These are phyloP conservation scores for Centruroides vittatus DNA, from an alignment of 1,140 invertebrate species.

Conservation along the genomic window DNA sequence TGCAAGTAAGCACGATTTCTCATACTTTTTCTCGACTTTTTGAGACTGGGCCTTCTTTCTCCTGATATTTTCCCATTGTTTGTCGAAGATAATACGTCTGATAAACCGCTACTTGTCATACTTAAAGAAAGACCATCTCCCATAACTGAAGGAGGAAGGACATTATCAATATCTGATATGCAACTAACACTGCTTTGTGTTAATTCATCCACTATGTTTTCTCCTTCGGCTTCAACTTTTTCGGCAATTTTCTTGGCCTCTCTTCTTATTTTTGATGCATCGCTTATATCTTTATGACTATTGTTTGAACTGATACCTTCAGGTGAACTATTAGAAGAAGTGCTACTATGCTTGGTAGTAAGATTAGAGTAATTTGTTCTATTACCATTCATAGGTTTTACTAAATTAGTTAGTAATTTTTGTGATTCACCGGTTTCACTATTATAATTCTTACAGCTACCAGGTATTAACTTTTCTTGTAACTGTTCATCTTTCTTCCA, in stretches of 20 bases:
- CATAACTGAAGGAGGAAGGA: conserved; percentile 57
- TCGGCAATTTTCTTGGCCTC: conserved; percentile 28
- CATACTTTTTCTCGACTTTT: no score
- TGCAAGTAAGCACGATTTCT: no score
- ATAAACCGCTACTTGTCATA: conserved; percentile 23
- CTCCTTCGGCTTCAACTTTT: conserved; percentile 35
- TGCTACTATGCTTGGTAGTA: no score
- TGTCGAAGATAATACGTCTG: conserved; percentile 16
- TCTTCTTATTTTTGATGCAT: conserved; percentile 37
- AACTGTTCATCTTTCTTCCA: conserved; percentile 12
- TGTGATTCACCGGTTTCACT: background rate
- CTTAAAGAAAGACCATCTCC: conserved; percentile 29
- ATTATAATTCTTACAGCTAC: background rate
- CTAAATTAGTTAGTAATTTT: background rate
- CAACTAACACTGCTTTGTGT: conserved; percentile 35
- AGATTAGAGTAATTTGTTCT: no score
- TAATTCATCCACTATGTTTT: conserved; percentile 11
- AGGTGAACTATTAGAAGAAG: no score
- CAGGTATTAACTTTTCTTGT: conserved; percentile 15
- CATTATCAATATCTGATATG: conserved; percentile 48
- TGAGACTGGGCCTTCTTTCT: background rate
- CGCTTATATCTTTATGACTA: conserved; percentile 13
- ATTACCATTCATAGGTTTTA: no score
- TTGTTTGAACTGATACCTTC: conserved; percentile 8
- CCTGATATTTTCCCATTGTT: background rate